Evolutionary conservation across 2,113 vertebrate species (phyloP).

Genomic region (Lamprotornis superbus): DNA sequence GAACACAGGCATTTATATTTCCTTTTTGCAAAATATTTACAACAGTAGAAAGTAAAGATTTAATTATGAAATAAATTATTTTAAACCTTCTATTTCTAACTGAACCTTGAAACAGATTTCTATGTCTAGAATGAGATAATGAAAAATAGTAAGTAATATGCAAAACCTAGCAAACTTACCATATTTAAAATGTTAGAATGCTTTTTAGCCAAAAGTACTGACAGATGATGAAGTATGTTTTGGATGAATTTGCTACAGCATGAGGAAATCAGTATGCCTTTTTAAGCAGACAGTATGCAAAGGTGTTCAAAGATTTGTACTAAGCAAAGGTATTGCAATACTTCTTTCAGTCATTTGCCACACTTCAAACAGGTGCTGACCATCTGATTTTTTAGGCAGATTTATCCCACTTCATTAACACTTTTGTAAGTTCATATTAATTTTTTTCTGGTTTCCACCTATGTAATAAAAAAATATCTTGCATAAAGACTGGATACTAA

Average conservation of each 20-base stretch:
- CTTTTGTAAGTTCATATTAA: not conserved
- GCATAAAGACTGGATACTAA: not conserved
- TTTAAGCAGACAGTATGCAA: not conserved
- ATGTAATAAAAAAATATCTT: not conserved
- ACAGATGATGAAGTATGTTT: not conserved
- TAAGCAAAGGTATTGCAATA: not conserved
- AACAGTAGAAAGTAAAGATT: not conserved
- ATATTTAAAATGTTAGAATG: not conserved
- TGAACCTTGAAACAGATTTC: not conserved
- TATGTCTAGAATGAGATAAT: not conserved
- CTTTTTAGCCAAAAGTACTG: not conserved
- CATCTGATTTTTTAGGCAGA: not conserved
- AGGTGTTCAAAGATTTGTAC: not conserved
- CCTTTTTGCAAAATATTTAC: not conserved
- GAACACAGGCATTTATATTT: not conserved
- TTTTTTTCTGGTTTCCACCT: not conserved
- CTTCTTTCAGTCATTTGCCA: not conserved
- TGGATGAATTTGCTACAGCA: not conserved
- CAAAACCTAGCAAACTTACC: not conserved
- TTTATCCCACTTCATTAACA: not conserved
- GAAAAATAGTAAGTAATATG: not conserved
- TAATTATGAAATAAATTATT: not conserved
- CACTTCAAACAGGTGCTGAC: not conserved
- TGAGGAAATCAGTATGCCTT: not conserved
- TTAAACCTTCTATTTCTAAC: not conserved